Conservation (phyloP, 2,113 vertebrate species). For the Clarias macrocephalus region DNA sequence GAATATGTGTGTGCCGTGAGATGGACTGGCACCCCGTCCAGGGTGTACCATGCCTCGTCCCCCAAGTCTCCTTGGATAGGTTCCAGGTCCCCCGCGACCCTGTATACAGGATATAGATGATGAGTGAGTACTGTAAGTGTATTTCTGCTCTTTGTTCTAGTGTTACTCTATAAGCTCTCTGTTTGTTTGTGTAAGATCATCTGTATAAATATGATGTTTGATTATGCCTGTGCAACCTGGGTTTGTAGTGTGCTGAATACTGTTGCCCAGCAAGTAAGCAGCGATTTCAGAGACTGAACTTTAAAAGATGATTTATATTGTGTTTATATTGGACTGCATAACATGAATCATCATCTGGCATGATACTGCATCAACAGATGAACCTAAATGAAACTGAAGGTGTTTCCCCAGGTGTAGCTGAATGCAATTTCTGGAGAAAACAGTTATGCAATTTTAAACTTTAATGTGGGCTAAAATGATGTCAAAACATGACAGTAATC, state of each 20-base stretch:
- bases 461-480: constrained; percentile 8
- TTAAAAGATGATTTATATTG: constrained; percentile 2
- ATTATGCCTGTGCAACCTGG: constrained; percentile 11
- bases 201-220: constrained; percentile 31
- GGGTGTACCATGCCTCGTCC: too few species aligned
- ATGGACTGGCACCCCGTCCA: too few species aligned
- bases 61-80: too few species aligned
- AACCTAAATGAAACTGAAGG: constrained; percentile 18
- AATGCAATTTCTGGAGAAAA: neutral
- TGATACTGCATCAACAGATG: neutral
- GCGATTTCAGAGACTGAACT: neutral
- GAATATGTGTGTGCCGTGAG: too few species aligned
- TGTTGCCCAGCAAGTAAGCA: neutral
- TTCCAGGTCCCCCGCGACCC: too few species aligned
- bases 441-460: constrained; percentile 26
- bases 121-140: neutral
- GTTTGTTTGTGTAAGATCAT: constrained; percentile 16
- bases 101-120: too few species aligned
- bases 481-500: constrained; percentile 14
- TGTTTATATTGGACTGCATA: neutral
- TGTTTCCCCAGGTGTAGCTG: neutral
- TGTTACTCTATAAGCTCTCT: constrained; percentile 38
- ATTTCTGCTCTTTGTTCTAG: constrained; percentile 45
- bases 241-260: constrained; percentile 10
- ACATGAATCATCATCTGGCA: neutral